Conservation (phyloP, 2,888 invertebrate species). For the Hyles lineata region DNA sequence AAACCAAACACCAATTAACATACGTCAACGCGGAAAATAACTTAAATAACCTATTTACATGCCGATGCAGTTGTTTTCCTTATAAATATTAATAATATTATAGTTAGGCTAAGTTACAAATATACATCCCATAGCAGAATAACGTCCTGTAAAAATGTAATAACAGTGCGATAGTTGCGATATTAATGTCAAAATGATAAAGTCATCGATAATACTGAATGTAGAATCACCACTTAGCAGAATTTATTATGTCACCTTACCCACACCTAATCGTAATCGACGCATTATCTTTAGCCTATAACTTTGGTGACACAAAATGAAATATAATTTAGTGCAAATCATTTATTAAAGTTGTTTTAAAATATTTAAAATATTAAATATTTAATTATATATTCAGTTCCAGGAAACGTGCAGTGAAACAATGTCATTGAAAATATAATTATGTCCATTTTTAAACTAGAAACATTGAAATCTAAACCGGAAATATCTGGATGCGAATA, state of each 20-base stretch:
- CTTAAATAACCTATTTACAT: slow-evolving; percentile 9
- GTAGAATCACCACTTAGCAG: slow-evolving; percentile 37
- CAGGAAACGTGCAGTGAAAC: too few species aligned
- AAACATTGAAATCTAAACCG: slow-evolving; percentile 51
- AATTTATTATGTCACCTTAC: slow-evolving; percentile 41
- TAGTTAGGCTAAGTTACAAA: background rate
- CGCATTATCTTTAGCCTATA: slow-evolving; percentile 38
- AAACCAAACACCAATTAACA: slow-evolving; percentile 12
- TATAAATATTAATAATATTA: background rate
- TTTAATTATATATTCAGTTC: too few species aligned
- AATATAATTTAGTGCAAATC: background rate
- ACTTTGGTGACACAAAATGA: background rate
- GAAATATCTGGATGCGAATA: slow-evolving; percentile 62
- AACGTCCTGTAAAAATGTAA: background rate
- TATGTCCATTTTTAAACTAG: background rate
- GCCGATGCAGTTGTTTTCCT: background rate
- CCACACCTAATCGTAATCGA: slow-evolving; percentile 41
- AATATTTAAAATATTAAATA: too few species aligned
- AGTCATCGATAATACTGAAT: slow-evolving; percentile 39
- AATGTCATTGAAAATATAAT: background rate
- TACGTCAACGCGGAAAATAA: slow-evolving; percentile 14
- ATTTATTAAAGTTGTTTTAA: background rate
- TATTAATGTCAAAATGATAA: slow-evolving; percentile 43
- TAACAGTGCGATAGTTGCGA: slow-evolving; percentile 29
- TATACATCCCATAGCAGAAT: background rate